Percentiles rank a stretch among this genome's conserved stretches.
phyloP scores from a whole-genome alignment of 1,140 invertebrate genomes.

The Chelonus insularis region DNA sequence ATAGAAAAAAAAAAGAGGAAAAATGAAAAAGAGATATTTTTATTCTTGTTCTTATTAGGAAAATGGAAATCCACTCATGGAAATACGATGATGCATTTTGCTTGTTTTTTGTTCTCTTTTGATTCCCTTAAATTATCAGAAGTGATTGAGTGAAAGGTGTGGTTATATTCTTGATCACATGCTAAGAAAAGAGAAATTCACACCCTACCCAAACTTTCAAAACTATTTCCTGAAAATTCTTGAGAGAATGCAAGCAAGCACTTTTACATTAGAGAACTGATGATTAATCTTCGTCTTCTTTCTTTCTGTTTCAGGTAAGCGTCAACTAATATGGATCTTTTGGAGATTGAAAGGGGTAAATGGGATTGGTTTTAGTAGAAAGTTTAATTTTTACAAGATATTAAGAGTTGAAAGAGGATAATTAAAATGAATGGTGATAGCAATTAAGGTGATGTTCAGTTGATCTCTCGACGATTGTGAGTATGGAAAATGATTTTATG shows the following conservation, averaged over 20 bases:
- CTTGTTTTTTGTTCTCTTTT: background rate
- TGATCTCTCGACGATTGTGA: no score
- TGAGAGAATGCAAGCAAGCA: conserved; percentile 5
- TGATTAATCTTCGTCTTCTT: conserved; percentile 22
- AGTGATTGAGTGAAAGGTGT: background rate
- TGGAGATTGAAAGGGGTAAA: no score
- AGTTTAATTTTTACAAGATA: no score
- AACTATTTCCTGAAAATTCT: background rate
- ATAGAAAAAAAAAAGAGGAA: background rate
- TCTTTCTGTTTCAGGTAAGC: conserved; percentile 30
- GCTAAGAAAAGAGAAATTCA: background rate
- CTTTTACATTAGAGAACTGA: conserved; percentile 4
- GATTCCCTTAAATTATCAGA: background rate
- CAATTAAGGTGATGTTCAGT: no score
- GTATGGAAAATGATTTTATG: no score
- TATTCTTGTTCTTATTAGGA: background rate
- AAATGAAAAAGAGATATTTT: background rate
- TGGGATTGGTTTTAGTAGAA: no score
- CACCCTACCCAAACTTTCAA: background rate
- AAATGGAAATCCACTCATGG: conserved; percentile 9
- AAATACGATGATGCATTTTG: background rate
- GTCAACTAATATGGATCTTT: conserved; percentile 13
- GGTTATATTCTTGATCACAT: background rate
- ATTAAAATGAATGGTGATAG: no score
- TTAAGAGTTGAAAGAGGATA: no score